A percentile compares a stretch with the other conserved stretches of the same genome.
Evolutionary conservation across 2,113 vertebrate genomes (phyloP).

Genomic region (Catharus bicknelli): DNA sequence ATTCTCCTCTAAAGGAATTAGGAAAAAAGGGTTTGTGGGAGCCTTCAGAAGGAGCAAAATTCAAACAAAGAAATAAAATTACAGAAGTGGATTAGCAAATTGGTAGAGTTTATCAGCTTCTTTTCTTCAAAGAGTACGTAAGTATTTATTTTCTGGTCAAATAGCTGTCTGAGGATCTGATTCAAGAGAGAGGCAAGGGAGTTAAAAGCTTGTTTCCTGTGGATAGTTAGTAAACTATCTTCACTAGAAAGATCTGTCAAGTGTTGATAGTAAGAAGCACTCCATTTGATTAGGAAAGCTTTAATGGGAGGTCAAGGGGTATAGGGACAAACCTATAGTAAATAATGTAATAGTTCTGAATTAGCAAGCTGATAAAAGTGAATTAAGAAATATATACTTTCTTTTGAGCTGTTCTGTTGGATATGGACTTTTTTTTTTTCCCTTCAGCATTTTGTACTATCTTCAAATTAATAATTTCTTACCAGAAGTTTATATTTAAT

Average conservation of each 20-base stretch:
- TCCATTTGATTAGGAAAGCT: background rate
- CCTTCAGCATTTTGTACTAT: background rate
- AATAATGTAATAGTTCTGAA: background rate
- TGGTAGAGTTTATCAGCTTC: background rate
- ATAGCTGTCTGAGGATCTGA: background rate
- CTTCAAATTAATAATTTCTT: constrained; percentile 33
- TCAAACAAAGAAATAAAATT: background rate
- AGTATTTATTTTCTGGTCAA: background rate
- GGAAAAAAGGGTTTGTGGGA: background rate
- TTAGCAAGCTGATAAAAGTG: background rate
- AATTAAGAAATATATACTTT: background rate
- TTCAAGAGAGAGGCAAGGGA: background rate
- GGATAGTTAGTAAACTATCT: background rate
- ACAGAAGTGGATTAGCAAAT: background rate
- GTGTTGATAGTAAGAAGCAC: background rate
- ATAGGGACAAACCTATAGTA: background rate
- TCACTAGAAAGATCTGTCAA: background rate
- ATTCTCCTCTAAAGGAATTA: background rate
- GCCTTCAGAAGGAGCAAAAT: background rate
- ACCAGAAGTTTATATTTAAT: constrained; percentile 17
- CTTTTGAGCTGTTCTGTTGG: background rate
- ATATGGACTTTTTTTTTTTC: background rate
- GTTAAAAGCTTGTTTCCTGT: background rate
- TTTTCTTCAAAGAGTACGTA: background rate
- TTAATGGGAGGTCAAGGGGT: background rate